These are phyloP conservation scores for Phaethornis superciliosus DNA, from an alignment of 2,113 vertebrate species.

Conservation along the genomic window DNA sequence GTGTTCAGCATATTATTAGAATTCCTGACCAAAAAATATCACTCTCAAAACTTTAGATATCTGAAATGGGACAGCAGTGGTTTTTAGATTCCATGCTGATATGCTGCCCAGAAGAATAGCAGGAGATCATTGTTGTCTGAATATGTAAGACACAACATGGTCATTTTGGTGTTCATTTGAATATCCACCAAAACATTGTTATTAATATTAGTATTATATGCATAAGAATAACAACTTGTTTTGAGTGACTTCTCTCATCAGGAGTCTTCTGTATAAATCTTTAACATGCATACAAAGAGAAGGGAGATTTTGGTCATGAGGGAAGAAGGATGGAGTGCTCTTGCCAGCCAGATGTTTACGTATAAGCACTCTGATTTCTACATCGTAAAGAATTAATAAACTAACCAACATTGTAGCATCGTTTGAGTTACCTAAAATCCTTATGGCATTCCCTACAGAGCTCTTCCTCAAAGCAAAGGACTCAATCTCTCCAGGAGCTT, in stretches of 20 bases:
- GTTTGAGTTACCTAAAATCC: background rate
- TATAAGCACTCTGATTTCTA: background rate
- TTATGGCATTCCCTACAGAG: background rate
- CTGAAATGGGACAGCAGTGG: background rate
- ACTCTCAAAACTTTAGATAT: background rate
- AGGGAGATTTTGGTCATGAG: background rate
- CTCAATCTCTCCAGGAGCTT: background rate
- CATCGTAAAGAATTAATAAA: background rate
- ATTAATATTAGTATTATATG: background rate
- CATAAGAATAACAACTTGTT: background rate
- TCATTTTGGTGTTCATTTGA: background rate
- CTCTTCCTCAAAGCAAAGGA: background rate
- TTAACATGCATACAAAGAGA: background rate
- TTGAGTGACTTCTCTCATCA: background rate
- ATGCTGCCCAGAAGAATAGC: background rate
- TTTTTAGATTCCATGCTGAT: background rate
- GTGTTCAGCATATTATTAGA: constrained; percentile 22
- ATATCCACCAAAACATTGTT: background rate
- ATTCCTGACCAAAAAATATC: background rate
- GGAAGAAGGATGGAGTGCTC: rapidly evolving
- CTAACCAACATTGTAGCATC: background rate
- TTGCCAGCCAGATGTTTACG: background rate
- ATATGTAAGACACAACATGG: background rate
- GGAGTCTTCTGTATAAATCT: background rate
- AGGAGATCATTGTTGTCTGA: background rate